Evolutionary conservation across 2,888 invertebrate species (phyloP).

Genomic region (Limnephilus marmoratus): DNA sequence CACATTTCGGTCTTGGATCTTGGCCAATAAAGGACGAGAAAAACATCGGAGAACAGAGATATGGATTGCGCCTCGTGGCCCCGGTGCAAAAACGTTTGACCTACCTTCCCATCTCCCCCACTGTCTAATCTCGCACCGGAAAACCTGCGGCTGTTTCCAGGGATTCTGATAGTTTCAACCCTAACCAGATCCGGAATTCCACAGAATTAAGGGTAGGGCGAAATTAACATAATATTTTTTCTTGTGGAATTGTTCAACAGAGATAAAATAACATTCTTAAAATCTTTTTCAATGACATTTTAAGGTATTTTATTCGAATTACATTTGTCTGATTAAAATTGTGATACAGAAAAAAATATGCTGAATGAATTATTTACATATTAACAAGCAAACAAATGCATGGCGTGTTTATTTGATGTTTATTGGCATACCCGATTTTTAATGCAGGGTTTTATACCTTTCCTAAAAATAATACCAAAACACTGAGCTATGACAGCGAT

Average conservation of each 20-base stretch:
- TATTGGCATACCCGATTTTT: background rate
- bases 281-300: background rate
- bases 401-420: background rate
- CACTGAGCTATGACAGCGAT: background rate
- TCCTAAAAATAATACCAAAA: background rate
- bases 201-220: background rate
- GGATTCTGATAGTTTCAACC: conserved; percentile 10
- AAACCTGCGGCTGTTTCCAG: conserved; percentile 40
- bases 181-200: background rate
- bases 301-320: background rate
- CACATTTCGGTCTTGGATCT: background rate
- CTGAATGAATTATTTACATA: too few relatives aligned
- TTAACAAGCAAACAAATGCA: too few relatives aligned
- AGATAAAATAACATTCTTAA: background rate
- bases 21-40: conserved; percentile 29
- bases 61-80: conserved; percentile 34
- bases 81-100: conserved; percentile 37
- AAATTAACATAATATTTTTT: background rate
- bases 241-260: background rate
- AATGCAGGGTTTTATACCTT: too few relatives aligned
- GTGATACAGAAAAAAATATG: background rate
- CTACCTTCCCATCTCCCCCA: conserved; percentile 4
- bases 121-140: background rate
- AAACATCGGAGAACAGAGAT: background rate
- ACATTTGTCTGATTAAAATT: background rate